phyloP scores from a whole-genome alignment of 1,140 invertebrate genomes.

The Drosophila nigrodunni region DNA sequence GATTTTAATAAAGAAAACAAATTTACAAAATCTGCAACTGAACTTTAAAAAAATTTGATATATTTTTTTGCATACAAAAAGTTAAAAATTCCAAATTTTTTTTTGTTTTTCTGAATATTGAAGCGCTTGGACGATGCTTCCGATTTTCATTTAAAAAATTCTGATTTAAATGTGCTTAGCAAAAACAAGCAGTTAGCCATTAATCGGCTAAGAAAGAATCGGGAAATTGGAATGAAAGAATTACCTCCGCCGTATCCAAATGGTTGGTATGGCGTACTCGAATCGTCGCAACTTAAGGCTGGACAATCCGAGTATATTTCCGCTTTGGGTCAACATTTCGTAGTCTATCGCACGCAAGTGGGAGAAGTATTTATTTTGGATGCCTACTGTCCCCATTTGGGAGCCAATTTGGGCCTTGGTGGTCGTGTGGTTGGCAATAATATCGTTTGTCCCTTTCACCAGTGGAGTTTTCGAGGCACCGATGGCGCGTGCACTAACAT shows the following conservation, averaged over 20 bases:
- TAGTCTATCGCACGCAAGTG: slow-evolving; percentile 89
- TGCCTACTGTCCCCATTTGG: slow-evolving; percentile 95
- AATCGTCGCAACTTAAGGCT: slow-evolving; percentile 88
- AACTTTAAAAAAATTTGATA: neutral
- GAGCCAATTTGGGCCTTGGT: slow-evolving; percentile 92
- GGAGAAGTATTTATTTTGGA: slow-evolving; percentile 90
- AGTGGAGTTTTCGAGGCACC: slow-evolving; percentile 91
- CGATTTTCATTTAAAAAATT: slow-evolving; percentile 13
- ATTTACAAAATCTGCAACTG: neutral
- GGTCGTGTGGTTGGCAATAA: slow-evolving; percentile 91
- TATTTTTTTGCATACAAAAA: neutral
- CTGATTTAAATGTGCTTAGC: slow-evolving; percentile 7
- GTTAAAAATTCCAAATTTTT: neutral
- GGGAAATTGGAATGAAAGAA: slow-evolving; percentile 85
- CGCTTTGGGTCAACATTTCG: slow-evolving; percentile 91
- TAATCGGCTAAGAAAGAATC: slow-evolving; percentile 60
- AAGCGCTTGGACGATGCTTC: slow-evolving; percentile 31
- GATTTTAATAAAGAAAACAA: neutral
- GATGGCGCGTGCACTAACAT: slow-evolving; percentile 90
- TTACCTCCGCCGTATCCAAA: slow-evolving; percentile 94
- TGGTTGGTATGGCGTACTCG: slow-evolving; percentile 93
- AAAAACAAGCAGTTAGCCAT: slow-evolving; percentile 51
- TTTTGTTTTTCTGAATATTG: neutral
- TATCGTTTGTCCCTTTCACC: slow-evolving; percentile 95
- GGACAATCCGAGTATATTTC: slow-evolving; percentile 88